Base-by-base conservation (phyloP, 2,888 invertebrate genomes). In the Nemotelus pantherinus region DNA sequence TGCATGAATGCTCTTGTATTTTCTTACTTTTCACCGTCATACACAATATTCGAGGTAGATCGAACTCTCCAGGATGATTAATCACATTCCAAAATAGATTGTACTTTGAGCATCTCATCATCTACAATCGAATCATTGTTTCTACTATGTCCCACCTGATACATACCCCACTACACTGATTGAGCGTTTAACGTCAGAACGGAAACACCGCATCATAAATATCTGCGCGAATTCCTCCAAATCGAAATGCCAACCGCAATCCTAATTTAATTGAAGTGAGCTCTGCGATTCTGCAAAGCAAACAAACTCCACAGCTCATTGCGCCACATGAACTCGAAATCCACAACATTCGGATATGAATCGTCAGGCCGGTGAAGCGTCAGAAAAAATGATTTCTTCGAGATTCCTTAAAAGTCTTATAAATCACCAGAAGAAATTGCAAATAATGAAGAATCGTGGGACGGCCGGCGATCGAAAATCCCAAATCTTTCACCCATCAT, bases 401-500 rank as follows among this genome's bases (percentile, higher is more conserved):
- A 58, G 60, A 58, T 58, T 45, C 72, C 58, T 45, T 25, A 44
- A 72, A 72, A 72, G 47, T 39, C 6, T 44, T 45, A 53, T 39
- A 74, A 74, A 74, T 74, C 63, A 74, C 74, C 50, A 7, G 63
- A 60, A 74, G 50, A 74, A 74, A 47, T 74, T 74, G 74, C 74
- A 74, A 74, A 74, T 74, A 74, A 74, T 74, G 43, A 45, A 74
- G 60, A 74, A 74, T 74, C 74, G 74, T 74, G 63, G 74, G 74
- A 74, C 74, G 25, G 25, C 25, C 25, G 25, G 25, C 25, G 74
- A 74, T 60, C 60, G 63, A 74, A 41, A 47, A 48, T 63, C 9
- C n/a, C 63, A 55, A 70, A 63, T 74, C 48, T 60, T 60, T 60
- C 39, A 47, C 63, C 63, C 63, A 74, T 74, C 60, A 45, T 47